Evolutionary conservation across 1,140 invertebrate genomes (phyloP), one percentile per base, ranked within the genome.

Genomic region (Drosophila sp.): DNA sequence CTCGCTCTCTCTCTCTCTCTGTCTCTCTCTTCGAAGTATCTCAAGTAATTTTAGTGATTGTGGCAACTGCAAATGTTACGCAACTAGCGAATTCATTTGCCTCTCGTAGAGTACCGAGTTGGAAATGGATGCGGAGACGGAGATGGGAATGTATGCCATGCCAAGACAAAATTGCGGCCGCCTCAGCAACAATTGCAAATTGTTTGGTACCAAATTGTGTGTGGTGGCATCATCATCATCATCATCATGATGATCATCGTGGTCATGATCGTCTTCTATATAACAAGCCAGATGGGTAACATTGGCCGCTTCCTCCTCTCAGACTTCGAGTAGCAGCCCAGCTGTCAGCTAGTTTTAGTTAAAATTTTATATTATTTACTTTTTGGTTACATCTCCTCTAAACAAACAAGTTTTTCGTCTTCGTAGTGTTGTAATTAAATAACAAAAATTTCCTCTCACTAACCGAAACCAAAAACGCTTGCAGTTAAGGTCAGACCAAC

Each of bases 101-200:
- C 50, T 35, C 47, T 54, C 32, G 17, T 47, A 6, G 44, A 23
- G 17, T 33, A 23, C 17, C 30, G 25, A 58, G 32, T 6, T 33
- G 56, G 32, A 30, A 38, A 32, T 62, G 58, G 40, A 35, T 75
- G 74, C 58, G 35, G 10, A 11, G 35, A 38, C 10, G 76, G 40
- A 54, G 61, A 62, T 76, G 65, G 11, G 30, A 61, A 80, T 71
- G 80, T 81, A 70, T 78, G 82, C 83, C 74, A 70, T 50, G 73
- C 72, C 82, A 83, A 67, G 25, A 55, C 61, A 56, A 67, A 85
- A 85, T 86, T 85, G 82, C 75, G 79, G 75, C 71, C 71, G 80
- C 68, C 67, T 67, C 72, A 75, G 64, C 83, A 86, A 82, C 83
- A 86, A 87, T 86, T 72, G 84, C 83, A 86, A 82, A 86, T 86